Evolutionary conservation across 2,113 vertebrate species (phyloP).

Genomic region (Cheirogaleus medius): DNA sequence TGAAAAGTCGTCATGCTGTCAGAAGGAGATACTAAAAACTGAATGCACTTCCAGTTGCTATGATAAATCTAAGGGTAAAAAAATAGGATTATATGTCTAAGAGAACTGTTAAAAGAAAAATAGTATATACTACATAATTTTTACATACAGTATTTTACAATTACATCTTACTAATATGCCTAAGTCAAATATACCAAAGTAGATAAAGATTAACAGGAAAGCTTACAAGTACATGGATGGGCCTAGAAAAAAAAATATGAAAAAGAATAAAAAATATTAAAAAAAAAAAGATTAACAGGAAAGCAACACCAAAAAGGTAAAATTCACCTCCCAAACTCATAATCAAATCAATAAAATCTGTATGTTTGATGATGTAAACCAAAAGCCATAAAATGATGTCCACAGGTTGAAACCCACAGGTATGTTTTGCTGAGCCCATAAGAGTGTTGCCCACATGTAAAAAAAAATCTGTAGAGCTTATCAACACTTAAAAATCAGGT

Average conservation of each 20-base stretch:
- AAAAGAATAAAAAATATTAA: too few relatives aligned
- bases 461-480: not conserved
- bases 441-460: not conserved
- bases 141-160: conserved; percentile 14
- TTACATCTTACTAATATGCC: not conserved
- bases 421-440: not conserved
- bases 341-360: conserved; percentile 25
- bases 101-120: conserved; percentile 26
- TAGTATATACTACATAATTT: not conserved
- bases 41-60: not conserved
- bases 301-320: conserved; percentile 11
- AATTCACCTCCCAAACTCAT: not conserved
- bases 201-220: not conserved
- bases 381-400: conserved; percentile 38
- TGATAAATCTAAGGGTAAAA: not conserved
- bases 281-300: not conserved
- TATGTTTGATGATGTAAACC: not conserved
- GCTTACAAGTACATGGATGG: too few relatives aligned
- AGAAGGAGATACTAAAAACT: not conserved
- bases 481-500: conserved; percentile 38
- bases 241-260: too few relatives aligned
- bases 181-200: not conserved
- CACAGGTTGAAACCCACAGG: not conserved
- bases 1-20: not conserved
- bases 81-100: not conserved